Percentiles rank a stretch among this genome's conserved stretches.
phyloP scores from a whole-genome alignment of 2,797 vertebrate genomes.

The Sardinella longiceps region DNA sequence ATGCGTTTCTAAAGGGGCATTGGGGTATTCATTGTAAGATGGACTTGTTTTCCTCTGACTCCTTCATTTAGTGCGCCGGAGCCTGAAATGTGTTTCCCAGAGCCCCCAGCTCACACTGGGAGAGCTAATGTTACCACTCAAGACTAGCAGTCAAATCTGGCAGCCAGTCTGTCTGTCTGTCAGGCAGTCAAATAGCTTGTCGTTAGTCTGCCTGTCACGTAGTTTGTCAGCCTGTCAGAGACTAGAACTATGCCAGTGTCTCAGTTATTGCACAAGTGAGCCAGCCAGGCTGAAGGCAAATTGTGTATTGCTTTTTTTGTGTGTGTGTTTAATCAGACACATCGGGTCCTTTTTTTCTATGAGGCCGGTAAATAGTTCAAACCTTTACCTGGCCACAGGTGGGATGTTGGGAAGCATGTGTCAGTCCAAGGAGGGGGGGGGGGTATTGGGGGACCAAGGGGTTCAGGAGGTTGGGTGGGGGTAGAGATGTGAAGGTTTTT shows the following conservation, averaged over 20 bases:
- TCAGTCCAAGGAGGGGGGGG: background rate
- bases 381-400: background rate
- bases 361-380: background rate
- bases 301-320: background rate
- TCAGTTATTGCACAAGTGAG: background rate
- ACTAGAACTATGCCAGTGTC: background rate
- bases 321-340: background rate
- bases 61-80: background rate
- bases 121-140: conserved; percentile 18
- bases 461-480: background rate
- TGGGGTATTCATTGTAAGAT: background rate
- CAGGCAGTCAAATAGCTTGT: conserved; percentile 9
- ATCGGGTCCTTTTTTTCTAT: background rate
- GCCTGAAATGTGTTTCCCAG: background rate
- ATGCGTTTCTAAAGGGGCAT: background rate
- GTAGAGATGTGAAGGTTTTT: background rate
- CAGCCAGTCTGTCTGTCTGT: conserved; percentile 16
- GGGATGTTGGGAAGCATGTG: background rate
- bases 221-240: conserved; percentile 21
- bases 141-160: background rate
- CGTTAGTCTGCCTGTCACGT: no score
- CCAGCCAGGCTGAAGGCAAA: background rate
- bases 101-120: background rate
- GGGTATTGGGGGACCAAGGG: background rate
- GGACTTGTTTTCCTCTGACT: background rate